Base-by-base conservation (phyloP, 2,888 invertebrate genomes). In the Perdita meconis region DNA sequence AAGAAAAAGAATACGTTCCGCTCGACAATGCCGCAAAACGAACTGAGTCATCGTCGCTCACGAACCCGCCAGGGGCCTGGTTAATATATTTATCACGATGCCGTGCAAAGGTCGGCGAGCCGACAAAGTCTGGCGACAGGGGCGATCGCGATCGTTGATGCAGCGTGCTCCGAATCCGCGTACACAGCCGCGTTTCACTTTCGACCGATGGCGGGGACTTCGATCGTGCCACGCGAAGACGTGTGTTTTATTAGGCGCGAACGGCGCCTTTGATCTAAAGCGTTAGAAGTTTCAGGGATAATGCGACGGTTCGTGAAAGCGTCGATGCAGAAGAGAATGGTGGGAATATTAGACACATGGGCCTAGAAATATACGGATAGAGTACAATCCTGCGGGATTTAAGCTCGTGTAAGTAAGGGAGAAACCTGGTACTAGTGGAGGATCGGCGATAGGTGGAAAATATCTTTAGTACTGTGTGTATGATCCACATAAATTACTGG, bases 21-120 rank as follows among this genome's bases (percentile, higher is more conserved):
- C 51, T 22, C 47, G 73, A 79, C 67, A 79, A 79, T 79, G 47
- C 47, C 34, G 55, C 40, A n/a, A 44, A 44, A 61, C 63, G 60
- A 78, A 79, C 79, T 79, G 79, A 79, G 79, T 79, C 79, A 79
- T 78, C 79, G 79, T 64, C 64, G 67, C 64, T 78, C 79, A 79
- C 79, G 79, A 78, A 78, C 73, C 42, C 63, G 44, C n/a, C 44
- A 19, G 57, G n/a, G n/a, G 60, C 47, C 38, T 34, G 61, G 55
- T 63, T 79, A 78, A 79, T 78, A 79, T 70, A 78, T 79, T 78
- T 72, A 78, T 79, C 79, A 68, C 67, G 79, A 64, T 78, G 78
- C 53, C 71, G 66, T 53, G 66, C 72, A 78, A 78, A 78, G 78
- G 78, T 72, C 78, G 71, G 0, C 42, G n/a, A 19, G 71, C 71